Percentiles rank a stretch among this genome's conserved stretches.
These are phyloP conservation scores for Salvator merianae DNA, from an alignment of 2,113 vertebrate genomes.

Conservation along the genomic window DNA sequence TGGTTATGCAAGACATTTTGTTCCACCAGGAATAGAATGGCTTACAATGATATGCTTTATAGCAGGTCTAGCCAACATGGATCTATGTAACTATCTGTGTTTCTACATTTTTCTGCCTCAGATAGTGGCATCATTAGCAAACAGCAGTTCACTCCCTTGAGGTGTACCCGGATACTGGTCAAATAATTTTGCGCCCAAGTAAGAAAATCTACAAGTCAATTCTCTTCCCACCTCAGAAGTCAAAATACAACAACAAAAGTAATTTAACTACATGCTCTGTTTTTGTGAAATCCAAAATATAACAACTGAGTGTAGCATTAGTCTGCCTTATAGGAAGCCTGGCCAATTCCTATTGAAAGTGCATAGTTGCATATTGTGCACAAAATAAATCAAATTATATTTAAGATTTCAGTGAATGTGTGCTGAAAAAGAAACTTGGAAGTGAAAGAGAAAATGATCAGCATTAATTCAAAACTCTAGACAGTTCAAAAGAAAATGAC, in stretches of 20 bases:
- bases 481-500: slow-evolving; percentile 15
- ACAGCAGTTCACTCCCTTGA: background rate
- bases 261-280: background rate
- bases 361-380: background rate
- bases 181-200: background rate
- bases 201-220: background rate
- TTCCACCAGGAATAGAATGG: background rate
- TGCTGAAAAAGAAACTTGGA: background rate
- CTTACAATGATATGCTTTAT: no score
- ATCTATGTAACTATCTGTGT: no score
- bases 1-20: background rate
- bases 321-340: background rate
- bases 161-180: background rate
- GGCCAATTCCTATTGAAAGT: background rate
- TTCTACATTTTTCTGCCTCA: background rate
- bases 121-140: no score
- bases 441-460: background rate
- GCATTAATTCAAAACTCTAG: background rate
- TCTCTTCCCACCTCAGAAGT: background rate
- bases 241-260: background rate
- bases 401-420: background rate
- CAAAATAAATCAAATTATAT: background rate
- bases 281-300: background rate
- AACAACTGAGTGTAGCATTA: background rate
- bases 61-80: no score